A percentile compares a stretch with the other conserved stretches of the same genome.
phyloP scores from a whole-genome alignment of 2,888 invertebrate genomes.

The Entomobrya multifasciata region DNA sequence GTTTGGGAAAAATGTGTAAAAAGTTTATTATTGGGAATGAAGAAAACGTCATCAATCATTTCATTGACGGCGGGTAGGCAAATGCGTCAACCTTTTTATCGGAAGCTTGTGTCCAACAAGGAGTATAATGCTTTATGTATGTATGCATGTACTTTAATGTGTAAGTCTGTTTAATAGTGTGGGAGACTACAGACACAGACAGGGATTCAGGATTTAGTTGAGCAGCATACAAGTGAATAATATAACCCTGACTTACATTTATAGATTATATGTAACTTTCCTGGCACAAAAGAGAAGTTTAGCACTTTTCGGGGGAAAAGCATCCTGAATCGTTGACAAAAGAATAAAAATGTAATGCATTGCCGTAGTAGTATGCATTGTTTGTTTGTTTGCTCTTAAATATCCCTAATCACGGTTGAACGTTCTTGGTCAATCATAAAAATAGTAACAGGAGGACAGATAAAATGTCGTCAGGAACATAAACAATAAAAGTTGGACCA shows the following conservation, averaged over 20 bases:
- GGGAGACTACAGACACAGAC: background rate
- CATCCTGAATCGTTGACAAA: slow-evolving; percentile 49
- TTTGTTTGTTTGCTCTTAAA: slow-evolving; percentile 22
- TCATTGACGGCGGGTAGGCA: slow-evolving; percentile 75
- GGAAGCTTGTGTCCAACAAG: slow-evolving; percentile 56
- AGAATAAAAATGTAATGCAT: slow-evolving; percentile 2
- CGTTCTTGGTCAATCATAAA: slow-evolving; percentile 5
- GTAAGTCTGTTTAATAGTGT: slow-evolving; percentile 11
- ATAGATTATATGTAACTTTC: background rate
- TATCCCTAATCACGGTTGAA: slow-evolving; percentile 17
- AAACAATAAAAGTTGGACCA: slow-evolving; percentile 5
- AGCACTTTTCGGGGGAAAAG: slow-evolving; percentile 44
- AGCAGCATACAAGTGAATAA: slow-evolving; percentile 2
- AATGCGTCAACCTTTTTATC: slow-evolving; percentile 57
- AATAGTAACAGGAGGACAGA: background rate
- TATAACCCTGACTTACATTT: background rate
- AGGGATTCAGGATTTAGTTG: slow-evolving; percentile 28
- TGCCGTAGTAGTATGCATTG: background rate
- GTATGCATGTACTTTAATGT: background rate
- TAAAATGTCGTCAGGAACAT: slow-evolving; percentile 20
- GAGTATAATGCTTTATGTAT: slow-evolving; percentile 20
- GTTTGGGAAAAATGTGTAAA: slow-evolving; percentile 38
- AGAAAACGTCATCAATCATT: slow-evolving; percentile 78
- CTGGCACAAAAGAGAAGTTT: slow-evolving; percentile 24
- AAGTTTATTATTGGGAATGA: slow-evolving; percentile 65